phyloP scores from a whole-genome alignment of 2,113 vertebrate genomes.

The Tichodroma muraria region DNA sequence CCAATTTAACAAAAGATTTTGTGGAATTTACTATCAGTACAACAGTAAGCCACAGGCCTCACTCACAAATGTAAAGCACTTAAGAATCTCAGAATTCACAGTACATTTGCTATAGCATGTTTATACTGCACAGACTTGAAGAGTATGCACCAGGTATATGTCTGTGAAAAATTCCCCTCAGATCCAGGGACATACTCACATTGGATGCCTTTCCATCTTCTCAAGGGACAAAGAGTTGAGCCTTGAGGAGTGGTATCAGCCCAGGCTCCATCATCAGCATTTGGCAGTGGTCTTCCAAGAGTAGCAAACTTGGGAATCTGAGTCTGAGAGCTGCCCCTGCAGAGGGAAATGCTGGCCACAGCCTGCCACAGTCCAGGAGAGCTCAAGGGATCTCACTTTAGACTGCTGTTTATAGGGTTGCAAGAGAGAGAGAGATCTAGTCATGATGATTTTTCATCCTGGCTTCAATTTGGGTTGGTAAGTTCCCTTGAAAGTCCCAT shows the following conservation, averaged over 20 bases:
- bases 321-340: neutral
- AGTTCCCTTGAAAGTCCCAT: neutral
- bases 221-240: neutral
- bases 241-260: neutral
- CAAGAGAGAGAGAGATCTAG: neutral
- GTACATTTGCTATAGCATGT: no score
- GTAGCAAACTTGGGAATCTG: neutral
- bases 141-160: no score
- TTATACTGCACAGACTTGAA: neutral
- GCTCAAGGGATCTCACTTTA: neutral
- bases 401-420: neutral
- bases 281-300: neutral
- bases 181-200: neutral
- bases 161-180: neutral
- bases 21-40: neutral
- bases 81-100: neutral
- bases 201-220: neutral
- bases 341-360: neutral
- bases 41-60: neutral
- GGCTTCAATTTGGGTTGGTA: neutral
- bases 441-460: neutral
- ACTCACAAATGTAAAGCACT: neutral
- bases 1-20: neutral
- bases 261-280: neutral
- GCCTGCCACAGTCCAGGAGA: neutral